Conservation (phyloP, 2,797 vertebrate species). For the Zalophus californianus region DNA sequence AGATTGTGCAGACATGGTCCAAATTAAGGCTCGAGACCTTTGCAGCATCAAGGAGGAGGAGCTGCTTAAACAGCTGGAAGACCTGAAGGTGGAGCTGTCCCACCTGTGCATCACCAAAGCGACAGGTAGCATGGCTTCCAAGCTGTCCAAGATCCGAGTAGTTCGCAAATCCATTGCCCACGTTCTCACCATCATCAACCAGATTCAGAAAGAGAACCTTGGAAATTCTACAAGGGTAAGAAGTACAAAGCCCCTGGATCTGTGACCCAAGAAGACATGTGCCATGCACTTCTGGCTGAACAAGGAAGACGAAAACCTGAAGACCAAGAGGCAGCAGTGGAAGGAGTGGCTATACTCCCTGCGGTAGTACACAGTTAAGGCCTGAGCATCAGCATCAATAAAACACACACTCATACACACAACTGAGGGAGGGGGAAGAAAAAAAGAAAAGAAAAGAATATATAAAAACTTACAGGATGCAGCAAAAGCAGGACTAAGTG, state of each 20-base stretch:
- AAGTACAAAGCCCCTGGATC: background rate
- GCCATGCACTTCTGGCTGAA: background rate
- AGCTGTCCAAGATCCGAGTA: background rate
- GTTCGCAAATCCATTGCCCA: background rate
- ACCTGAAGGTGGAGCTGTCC: background rate
- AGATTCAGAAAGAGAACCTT: background rate
- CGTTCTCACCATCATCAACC: background rate
- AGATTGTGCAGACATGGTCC: background rate
- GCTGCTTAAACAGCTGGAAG: background rate
- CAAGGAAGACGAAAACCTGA: background rate
- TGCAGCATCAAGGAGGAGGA: background rate
- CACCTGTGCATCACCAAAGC: rapidly evolving
- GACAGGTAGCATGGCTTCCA: background rate
- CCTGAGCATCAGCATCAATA: background rate
- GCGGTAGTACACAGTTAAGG: background rate
- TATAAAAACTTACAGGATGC: background rate
- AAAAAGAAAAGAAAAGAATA: background rate
- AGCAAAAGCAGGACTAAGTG: background rate
- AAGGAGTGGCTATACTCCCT: background rate
- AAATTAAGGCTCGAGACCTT: background rate
- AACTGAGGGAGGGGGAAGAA: background rate
- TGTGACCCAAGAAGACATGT: background rate
- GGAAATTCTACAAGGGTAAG: background rate
- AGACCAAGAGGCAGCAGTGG: background rate
- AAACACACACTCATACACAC: background rate